Percentiles rank a stretch among this genome's conserved stretches.
Conservation (phyloP, 2,113 vertebrate species). For the Carlito syrichta region DNA sequence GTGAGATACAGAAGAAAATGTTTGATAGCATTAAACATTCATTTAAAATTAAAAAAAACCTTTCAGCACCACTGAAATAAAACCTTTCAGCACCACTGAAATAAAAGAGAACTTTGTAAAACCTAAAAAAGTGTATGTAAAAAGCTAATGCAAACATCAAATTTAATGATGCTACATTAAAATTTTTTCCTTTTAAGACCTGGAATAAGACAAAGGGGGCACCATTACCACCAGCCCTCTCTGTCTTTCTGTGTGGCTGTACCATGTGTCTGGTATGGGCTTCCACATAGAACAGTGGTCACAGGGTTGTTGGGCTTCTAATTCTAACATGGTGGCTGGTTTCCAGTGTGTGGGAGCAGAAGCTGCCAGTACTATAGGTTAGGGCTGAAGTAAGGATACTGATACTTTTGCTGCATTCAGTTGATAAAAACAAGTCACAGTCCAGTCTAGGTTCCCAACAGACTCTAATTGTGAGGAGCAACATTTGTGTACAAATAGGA, state of each 20-base stretch:
- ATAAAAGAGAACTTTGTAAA: constrained; percentile 42
- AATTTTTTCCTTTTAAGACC: not conserved
- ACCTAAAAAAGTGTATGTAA: not conserved
- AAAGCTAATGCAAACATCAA: constrained; percentile 24
- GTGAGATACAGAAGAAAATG: not conserved
- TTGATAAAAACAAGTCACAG: not conserved
- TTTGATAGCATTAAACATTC: constrained; percentile 9
- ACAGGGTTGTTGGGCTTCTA: not conserved
- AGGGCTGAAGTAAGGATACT: not conserved
- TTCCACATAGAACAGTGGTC: not conserved
- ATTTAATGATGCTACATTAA: not conserved
- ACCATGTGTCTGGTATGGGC: not conserved
- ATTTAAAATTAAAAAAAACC: constrained; percentile 9
- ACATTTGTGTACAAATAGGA: not conserved
- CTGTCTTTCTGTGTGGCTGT: not conserved
- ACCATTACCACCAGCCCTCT: not conserved
- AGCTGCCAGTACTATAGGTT: not conserved
- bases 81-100: not conserved
- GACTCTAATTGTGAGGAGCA: not conserved
- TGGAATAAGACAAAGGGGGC: not conserved
- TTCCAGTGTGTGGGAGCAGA: not conserved
- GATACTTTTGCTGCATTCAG: not conserved
- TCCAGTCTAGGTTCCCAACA: not conserved
- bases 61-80: not conserved
- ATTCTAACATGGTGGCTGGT: not conserved